phyloP scores from a whole-genome alignment of 2,888 invertebrate genomes.

The Macroteleia sp. region DNA sequence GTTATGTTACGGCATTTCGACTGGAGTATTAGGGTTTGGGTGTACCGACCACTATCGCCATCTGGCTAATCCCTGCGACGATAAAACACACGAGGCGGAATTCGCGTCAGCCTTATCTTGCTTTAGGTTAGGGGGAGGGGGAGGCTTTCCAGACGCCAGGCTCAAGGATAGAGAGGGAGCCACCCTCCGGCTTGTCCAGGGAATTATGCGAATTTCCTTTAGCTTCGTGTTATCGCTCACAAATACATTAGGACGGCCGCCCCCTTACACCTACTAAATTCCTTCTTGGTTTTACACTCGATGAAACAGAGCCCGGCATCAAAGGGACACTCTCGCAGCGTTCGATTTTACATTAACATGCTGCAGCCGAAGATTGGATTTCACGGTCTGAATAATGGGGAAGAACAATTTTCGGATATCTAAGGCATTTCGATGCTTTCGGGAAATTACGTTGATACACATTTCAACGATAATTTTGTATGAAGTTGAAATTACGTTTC shows the following conservation, averaged over 20 bases:
- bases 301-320: conserved; percentile 54
- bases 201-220: conserved; percentile 59
- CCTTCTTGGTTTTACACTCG: conserved; percentile 62
- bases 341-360: conserved; percentile 62
- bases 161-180: conserved; percentile 39
- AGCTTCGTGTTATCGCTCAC: conserved; percentile 58
- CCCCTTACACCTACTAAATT: conserved; percentile 56
- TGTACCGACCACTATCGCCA: conserved; percentile 36
- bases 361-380: conserved; percentile 53
- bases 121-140: not conserved
- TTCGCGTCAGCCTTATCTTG: conserved; percentile 50
- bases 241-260: conserved; percentile 49
- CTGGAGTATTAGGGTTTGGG: not conserved
- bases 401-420: conserved; percentile 47
- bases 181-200: conserved; percentile 49
- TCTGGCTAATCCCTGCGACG: conserved; percentile 44
- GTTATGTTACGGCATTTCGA: conserved; percentile 7
- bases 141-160: conserved; percentile 6
- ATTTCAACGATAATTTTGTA: conserved; percentile 2
- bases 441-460: conserved; percentile 1
- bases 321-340: conserved; percentile 53
- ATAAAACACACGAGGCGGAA: conserved; percentile 39
- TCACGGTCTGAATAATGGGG: conserved; percentile 57
- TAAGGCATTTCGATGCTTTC: conserved; percentile 7
- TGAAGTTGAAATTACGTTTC: not conserved